Conservation (phyloP, 2,888 invertebrate species). For the Orthonevra nobilis region DNA sequence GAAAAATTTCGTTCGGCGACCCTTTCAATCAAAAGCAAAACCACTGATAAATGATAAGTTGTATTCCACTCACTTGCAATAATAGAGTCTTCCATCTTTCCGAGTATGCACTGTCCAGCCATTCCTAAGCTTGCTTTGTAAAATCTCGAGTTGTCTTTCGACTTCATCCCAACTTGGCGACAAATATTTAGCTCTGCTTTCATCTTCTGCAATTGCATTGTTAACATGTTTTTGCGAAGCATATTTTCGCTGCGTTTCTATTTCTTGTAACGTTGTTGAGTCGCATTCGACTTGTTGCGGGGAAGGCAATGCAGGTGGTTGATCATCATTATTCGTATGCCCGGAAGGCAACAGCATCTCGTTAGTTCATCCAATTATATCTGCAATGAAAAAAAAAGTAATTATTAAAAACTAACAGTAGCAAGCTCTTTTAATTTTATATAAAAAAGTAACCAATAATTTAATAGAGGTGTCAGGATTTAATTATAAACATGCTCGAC, state of each 20-base stretch:
- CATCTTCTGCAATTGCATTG: slow-evolving; percentile 66
- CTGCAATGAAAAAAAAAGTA: slow-evolving; percentile 33
- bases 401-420: too few species aligned
- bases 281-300: slow-evolving; percentile 47
- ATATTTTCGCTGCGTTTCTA: slow-evolving; percentile 26
- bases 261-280: slow-evolving; percentile 21
- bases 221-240: slow-evolving; percentile 21
- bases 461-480: too few species aligned
- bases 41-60: neutral
- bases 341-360: slow-evolving; percentile 80
- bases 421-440: too few species aligned
- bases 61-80: slow-evolving; percentile 90
- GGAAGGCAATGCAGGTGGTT: slow-evolving; percentile 73
- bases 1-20: neutral
- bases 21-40: too few species aligned
- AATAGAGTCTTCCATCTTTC: slow-evolving; percentile 90
- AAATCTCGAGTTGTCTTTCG: slow-evolving; percentile 81
- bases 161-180: slow-evolving; percentile 77
- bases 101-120: slow-evolving; percentile 91
- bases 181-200: slow-evolving; percentile 60
- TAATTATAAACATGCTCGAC: too few species aligned
- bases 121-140: slow-evolving; percentile 84
- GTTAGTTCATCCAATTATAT: slow-evolving; percentile 76
- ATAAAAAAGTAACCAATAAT: too few species aligned
- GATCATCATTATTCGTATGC: slow-evolving; percentile 78